Percentiles rank a stretch among this genome's conserved stretches.
phyloP scores from a whole-genome alignment of 2,113 vertebrate species.

The Eretmochelys imbricata region DNA sequence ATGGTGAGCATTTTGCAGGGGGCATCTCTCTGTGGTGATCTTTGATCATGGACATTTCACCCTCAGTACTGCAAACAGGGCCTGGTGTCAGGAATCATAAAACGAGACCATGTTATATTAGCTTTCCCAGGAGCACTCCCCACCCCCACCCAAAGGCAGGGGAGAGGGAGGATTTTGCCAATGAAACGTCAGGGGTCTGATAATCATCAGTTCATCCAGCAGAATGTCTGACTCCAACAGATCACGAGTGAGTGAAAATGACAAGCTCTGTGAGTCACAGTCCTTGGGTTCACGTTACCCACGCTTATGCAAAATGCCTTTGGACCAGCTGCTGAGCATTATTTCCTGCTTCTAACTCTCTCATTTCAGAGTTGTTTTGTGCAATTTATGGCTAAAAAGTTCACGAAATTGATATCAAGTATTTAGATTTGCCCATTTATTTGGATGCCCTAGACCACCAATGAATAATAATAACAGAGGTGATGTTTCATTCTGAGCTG shows the following conservation, averaged over 20 bases:
- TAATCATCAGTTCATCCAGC: background rate
- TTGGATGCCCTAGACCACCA: constrained; percentile 7
- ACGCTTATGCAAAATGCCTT: background rate
- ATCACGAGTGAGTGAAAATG: background rate
- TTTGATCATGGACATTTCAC: background rate
- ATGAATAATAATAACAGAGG: constrained; percentile 65
- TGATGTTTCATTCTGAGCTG: constrained; percentile 57
- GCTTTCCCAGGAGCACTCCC: background rate
- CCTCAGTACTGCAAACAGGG: background rate
- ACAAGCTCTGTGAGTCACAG: background rate
- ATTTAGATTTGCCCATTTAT: constrained; percentile 73
- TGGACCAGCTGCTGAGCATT: constrained; percentile 54
- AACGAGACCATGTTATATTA: background rate
- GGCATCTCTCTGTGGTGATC: background rate
- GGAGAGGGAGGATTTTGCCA: background rate
- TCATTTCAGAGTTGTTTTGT: constrained; percentile 69
- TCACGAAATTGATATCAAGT: constrained; percentile 76
- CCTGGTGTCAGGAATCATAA: background rate
- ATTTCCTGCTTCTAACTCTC: constrained; percentile 66
- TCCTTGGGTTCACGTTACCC: constrained; percentile 13
- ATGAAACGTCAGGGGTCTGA: background rate
- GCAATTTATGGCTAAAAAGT: constrained; percentile 72
- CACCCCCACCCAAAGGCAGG: background rate
- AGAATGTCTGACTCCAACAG: constrained; percentile 10
- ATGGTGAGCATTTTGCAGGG: fast-evolving